Evolutionary conservation across 1,140 invertebrate genomes (phyloP).

Genomic region (Drosophila lini): DNA sequence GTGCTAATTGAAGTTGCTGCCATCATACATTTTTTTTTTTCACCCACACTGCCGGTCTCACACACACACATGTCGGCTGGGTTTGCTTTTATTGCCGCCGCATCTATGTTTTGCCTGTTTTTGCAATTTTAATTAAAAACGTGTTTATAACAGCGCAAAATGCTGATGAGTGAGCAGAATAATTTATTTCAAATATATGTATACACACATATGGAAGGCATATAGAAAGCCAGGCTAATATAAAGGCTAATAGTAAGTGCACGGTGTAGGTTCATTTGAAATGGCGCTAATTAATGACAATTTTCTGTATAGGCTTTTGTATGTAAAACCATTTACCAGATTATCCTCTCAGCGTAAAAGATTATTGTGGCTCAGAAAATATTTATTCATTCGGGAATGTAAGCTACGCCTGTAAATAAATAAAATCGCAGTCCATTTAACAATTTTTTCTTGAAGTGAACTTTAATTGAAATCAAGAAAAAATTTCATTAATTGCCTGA

Average conservation of each 20-base stretch:
- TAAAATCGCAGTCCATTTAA: not conserved
- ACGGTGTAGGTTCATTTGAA: conserved; percentile 7
- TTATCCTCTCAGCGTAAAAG: conserved; percentile 27
- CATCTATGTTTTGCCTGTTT: conserved; percentile 73
- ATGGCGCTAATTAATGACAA: conserved; percentile 59
- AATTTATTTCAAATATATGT: conserved; percentile 75
- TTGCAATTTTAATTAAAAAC: conserved; percentile 83
- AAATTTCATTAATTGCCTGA: conserved; percentile 48
- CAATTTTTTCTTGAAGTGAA: not conserved
- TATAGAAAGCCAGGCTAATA: conserved; percentile 36
- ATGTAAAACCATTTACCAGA: conserved; percentile 38
- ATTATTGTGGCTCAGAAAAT: not conserved
- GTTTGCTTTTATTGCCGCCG: conserved; percentile 67
- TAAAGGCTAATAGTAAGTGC: conserved; percentile 19
- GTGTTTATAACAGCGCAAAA: conserved; percentile 82
- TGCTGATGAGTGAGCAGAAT: conserved; percentile 81
- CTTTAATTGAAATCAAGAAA: conserved; percentile 7
- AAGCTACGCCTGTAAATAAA: not conserved
- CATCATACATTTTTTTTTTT: conserved; percentile 67
- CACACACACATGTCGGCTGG: conserved; percentile 24
- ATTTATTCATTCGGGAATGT: not conserved
- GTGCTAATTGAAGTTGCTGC: conserved; percentile 81
- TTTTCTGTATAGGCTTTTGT: conserved; percentile 32
- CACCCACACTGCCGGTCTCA: conserved; percentile 17
- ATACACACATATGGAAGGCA: not conserved